Base-by-base conservation (phyloP, 2,888 invertebrate species). In the Dugesia japonica region DNA sequence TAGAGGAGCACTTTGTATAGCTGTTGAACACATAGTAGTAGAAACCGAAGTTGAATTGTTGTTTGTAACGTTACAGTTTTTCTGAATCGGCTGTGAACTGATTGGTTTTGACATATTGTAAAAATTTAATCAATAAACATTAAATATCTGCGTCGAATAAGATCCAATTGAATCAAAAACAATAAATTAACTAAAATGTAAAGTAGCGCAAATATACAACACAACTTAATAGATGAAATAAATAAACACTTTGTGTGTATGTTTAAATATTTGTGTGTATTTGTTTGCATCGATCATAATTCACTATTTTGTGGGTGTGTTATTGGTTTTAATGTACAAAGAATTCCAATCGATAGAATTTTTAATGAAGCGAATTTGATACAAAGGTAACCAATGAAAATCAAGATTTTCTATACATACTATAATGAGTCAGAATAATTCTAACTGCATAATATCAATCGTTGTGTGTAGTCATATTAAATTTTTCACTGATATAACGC, bases 261-360 rank as follows among this genome's bases (percentile, higher is more conserved):
- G 38, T 38, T 38, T 38, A 38, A 38, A 38, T 38, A 38, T 13
- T 38, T 17, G 38, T 38, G 38, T 56, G 56, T 56, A 4, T 56
- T 9, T 56, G 56, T 56, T 56, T 56, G 56, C 56, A 56, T 56
- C 56, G 56, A 56, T 56, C 56, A 56, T 56, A 56, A 56, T 56
- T 56, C 23, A 56, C 4, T 56, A n/a, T 56, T 56, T 20, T 56
- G 56, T 56, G 9, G 4, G 56, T 56, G 56, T 56, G 56, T 56
- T 13, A 13, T 56, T 56, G 23, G 56, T 56, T 56, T 56, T 56
- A 56, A 56, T 56, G 56, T 56, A 56, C 56, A 56, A 56, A 56
- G 56, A 56, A 56, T 56, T 56, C 56, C 56, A 56, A 56, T 56
- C 56, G 56, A 56, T 56, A 56, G 56, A 56, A 56, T 56, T 56